phyloP scores from a whole-genome alignment of 2,888 invertebrate species.

The Archips xylosteana region DNA sequence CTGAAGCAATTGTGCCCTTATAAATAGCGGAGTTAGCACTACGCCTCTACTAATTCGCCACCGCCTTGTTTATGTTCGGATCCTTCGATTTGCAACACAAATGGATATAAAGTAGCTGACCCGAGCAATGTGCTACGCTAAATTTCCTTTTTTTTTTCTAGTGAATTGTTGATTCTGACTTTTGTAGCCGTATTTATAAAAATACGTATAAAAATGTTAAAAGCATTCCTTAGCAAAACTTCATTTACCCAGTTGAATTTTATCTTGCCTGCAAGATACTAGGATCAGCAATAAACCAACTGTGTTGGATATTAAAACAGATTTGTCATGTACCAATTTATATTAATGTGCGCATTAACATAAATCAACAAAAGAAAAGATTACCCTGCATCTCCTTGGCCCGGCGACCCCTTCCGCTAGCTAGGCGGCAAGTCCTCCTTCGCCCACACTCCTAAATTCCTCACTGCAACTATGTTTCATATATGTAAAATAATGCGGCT shows the following conservation, averaged over 20 bases:
- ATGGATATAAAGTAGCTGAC: constrained; percentile 39
- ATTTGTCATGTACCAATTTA: constrained; percentile 28
- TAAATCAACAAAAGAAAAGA: constrained; percentile 43
- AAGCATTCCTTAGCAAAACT: neutral
- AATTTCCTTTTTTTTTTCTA: constrained; percentile 29
- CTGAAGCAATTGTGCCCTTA: constrained; percentile 61
- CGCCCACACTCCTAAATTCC: constrained; percentile 67
- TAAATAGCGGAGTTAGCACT: constrained; percentile 58
- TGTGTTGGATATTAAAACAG: constrained; percentile 1
- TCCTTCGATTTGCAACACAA: constrained; percentile 43
- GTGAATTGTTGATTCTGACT: constrained; percentile 7
- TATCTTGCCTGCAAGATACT: neutral
- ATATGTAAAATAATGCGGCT: constrained; percentile 85
- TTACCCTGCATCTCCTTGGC: constrained; percentile 35
- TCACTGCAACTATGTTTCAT: constrained; percentile 82
- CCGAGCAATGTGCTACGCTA: constrained; percentile 30
- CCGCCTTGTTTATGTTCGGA: constrained; percentile 46
- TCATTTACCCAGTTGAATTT: neutral
- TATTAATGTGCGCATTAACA: constrained; percentile 33
- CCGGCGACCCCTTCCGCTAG: constrained; percentile 34
- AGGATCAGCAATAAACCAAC: neutral
- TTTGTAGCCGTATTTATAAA: neutral
- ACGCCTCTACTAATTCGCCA: constrained; percentile 55
- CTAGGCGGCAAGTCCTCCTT: constrained; percentile 34
- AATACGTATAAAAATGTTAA: neutral